Evolutionary conservation across 2,888 invertebrate species (phyloP).

Genomic region (Mystacides longicornis): DNA sequence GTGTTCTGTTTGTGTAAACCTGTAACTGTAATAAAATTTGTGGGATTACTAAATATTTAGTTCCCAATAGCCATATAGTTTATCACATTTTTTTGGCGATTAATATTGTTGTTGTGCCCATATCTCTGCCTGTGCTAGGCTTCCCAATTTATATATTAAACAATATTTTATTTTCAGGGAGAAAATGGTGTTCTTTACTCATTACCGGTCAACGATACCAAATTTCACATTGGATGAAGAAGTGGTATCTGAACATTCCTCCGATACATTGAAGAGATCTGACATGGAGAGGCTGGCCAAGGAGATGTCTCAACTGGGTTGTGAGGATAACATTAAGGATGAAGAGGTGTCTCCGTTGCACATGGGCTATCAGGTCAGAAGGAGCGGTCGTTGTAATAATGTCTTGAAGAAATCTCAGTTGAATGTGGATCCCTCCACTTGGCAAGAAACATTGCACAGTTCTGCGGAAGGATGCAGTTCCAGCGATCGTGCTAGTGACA

Average conservation of each 20-base stretch:
- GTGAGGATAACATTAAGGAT: neutral
- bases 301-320: constrained; percentile 6
- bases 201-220: constrained; percentile 68
- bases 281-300: constrained; percentile 7
- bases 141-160: too few species aligned
- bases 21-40: too few species aligned
- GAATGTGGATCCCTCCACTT: too few species aligned
- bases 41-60: too few species aligned
- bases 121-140: too few species aligned
- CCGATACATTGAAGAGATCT: constrained; percentile 17
- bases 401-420: constrained; percentile 22
- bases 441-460: too few species aligned
- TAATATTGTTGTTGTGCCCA: too few species aligned
- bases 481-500: neutral
- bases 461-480: too few species aligned
- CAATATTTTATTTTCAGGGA: constrained; percentile 68
- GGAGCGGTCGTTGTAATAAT: constrained; percentile 22
- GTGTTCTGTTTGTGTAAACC: too few species aligned
- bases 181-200: constrained; percentile 94
- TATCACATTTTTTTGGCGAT: too few species aligned
- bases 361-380: constrained; percentile 23
- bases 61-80: too few species aligned
- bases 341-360: constrained; percentile 27
- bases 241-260: constrained; percentile 13
- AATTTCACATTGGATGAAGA: constrained; percentile 61